Evolutionary conservation across 2,113 vertebrate species (phyloP).

Genomic region (Neotragus pygmaeus): DNA sequence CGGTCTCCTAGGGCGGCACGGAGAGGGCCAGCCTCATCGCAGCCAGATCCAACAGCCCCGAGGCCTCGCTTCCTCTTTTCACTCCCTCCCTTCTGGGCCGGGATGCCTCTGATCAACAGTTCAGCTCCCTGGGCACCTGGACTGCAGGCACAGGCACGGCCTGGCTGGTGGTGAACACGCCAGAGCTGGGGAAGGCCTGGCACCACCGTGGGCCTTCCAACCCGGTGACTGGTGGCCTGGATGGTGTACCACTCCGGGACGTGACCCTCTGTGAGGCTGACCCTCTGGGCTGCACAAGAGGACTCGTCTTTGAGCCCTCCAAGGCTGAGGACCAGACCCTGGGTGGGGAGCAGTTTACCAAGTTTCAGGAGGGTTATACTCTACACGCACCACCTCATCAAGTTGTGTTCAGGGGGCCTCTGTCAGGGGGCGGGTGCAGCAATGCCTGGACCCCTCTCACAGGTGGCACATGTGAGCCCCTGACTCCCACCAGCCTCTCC

Average conservation of each 20-base stretch:
- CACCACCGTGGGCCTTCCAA: not conserved
- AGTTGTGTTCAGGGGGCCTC: not conserved
- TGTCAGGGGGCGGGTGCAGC: rapidly evolving
- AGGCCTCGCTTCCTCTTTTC: not conserved
- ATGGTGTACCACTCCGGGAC: not conserved
- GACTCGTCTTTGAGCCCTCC: not conserved
- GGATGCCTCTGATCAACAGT: not conserved
- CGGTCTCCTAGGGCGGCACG: rapidly evolving
- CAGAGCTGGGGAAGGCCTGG: not conserved
- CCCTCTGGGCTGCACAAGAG: not conserved
- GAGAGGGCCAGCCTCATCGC: rapidly evolving
- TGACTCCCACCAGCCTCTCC: not conserved
- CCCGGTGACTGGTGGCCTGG: rapidly evolving
- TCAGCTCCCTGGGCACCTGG: not conserved
- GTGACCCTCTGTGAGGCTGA: not conserved
- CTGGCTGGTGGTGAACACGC: not conserved
- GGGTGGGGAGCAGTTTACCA: not conserved
- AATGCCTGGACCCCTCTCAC: not conserved
- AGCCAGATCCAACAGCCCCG: not conserved
- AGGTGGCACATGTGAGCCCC: not conserved
- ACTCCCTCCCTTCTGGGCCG: not conserved
- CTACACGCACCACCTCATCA: rapidly evolving
- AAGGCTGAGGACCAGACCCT: not conserved
- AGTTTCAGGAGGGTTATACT: not conserved
- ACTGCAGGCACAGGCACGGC: not conserved